Base-by-base conservation (phyloP, 1,140 invertebrate genomes). In the Aphelinus atriplicis region DNA sequence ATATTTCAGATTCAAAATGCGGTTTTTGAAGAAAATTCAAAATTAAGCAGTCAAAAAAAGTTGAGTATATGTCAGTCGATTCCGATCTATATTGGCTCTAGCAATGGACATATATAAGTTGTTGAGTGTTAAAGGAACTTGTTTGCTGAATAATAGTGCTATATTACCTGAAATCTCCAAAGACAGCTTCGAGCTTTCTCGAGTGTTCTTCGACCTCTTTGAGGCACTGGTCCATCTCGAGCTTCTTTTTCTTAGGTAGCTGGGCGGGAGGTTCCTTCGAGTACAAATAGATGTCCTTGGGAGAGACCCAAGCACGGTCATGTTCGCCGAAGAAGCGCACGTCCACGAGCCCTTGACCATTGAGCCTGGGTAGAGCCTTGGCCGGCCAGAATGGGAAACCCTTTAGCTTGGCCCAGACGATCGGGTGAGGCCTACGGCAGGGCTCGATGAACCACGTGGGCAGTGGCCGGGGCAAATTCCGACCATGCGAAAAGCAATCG, bases 351-450 rank as follows among this genome's bases (percentile, higher is more conserved):
- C 93, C 92, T 66, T 92, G 89, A 48, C 90, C 88, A 79, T 93
- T 94, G 9, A 91, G 85, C 47, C 93, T 89, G 4, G 92, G 90
- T 92, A 97, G 94, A 0, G 93, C 95, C 89, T 98, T 98, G 0
- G 95, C 96, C 0, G 97, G 96, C 96, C 97, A 98, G 87, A 94
- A 97, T 2, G 96, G 97, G 82, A 97, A 98, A 10, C 96, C 96
- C 89, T 97, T 97, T 0, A 98, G 86, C 83, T 97, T 96, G 0
- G 96, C 96, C 96, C 96, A 97, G 0, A 97, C 92, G 45, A 98
- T 84, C 1, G 95, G 88, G 88, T 98, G 97, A 2, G 96, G 96
- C 60, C 91, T 90, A 80, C 94, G 92, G 88, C 96, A 98, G 2
- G 95, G 94, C 84, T 97, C 95, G 1, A 94, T 92, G 84, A 98